Evolutionary conservation across 1,140 invertebrate genomes (phyloP).

Genomic region (Eupeodes corollae): DNA sequence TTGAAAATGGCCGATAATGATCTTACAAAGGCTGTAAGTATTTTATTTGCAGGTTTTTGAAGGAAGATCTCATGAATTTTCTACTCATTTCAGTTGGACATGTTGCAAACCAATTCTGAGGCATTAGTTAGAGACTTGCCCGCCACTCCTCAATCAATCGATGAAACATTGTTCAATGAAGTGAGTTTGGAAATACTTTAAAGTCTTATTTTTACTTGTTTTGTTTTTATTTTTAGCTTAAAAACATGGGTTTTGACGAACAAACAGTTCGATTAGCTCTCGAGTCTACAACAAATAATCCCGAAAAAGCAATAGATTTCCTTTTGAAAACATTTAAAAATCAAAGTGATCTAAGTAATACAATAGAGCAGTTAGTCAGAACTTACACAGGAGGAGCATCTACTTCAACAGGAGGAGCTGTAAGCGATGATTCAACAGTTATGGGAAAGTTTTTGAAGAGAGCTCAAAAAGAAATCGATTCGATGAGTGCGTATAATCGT

Average conservation of each 20-base stretch:
- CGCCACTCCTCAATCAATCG: constrained; percentile 12
- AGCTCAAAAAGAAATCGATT: constrained; percentile 17
- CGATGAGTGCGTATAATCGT: constrained; percentile 41
- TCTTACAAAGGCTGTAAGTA: constrained; percentile 49
- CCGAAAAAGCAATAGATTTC: constrained; percentile 45
- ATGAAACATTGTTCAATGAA: constrained; percentile 38
- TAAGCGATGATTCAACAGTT: constrained; percentile 3
- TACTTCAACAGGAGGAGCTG: background rate
- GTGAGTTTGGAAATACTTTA: constrained; percentile 16
- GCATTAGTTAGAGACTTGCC: constrained; percentile 13
- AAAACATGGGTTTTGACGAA: constrained; percentile 49
- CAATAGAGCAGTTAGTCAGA: constrained; percentile 10
- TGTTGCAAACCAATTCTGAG: constrained; percentile 14
- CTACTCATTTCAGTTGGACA: constrained; percentile 17
- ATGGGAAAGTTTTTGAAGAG: constrained; percentile 14
- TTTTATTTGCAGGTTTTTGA: constrained; percentile 30
- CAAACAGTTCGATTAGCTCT: constrained; percentile 44
- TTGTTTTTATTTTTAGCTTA: constrained; percentile 35
- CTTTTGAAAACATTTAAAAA: constrained; percentile 30
- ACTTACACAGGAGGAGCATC: constrained; percentile 2
- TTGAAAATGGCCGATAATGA: constrained; percentile 55
- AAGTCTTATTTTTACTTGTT: background rate
- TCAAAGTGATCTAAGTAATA: constrained; percentile 18
- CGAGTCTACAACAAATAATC: constrained; percentile 41
- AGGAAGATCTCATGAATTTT: background rate